These are phyloP conservation scores for Calameuta pallipes DNA, from an alignment of 2,888 invertebrate genomes.

Conservation along the genomic window DNA sequence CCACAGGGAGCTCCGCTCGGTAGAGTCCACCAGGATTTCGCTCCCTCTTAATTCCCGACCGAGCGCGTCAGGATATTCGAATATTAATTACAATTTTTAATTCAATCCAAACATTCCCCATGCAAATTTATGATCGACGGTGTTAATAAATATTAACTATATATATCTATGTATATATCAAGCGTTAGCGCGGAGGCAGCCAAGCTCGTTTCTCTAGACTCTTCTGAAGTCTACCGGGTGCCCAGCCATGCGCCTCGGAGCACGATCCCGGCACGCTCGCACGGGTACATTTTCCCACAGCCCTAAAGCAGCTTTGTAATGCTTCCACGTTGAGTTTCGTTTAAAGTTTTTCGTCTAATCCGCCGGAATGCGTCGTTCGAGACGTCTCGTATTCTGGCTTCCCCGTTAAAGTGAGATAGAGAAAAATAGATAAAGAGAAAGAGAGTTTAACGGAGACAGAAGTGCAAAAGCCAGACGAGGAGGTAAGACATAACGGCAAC, in stretches of 20 bases:
- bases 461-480: neutral
- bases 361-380: conserved; percentile 37
- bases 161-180: conserved; percentile 7
- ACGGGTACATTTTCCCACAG: conserved; percentile 10
- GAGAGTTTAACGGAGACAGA: neutral
- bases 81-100: conserved; percentile 21
- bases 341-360: conserved; percentile 49
- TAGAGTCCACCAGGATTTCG: neutral
- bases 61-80: neutral
- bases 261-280: conserved; percentile 10
- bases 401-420: neutral
- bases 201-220: conserved; percentile 4
- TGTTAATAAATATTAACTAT: conserved; percentile 20
- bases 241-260: conserved; percentile 9
- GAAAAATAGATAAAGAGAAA: neutral
- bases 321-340: conserved; percentile 40
- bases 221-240: conserved; percentile 8
- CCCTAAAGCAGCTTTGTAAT: conserved; percentile 37
- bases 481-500: neutral
- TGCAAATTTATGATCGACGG: conserved; percentile 20
- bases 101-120: conserved; percentile 9
- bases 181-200: conserved; percentile 7
- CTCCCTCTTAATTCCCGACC: too few species aligned
- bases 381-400: conserved; percentile 16
- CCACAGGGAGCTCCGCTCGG: neutral